These are phyloP conservation scores for Palythoa caribaeorum DNA, from an alignment of 92 coral and sea anemone genomes.

Conservation along the genomic window DNA sequence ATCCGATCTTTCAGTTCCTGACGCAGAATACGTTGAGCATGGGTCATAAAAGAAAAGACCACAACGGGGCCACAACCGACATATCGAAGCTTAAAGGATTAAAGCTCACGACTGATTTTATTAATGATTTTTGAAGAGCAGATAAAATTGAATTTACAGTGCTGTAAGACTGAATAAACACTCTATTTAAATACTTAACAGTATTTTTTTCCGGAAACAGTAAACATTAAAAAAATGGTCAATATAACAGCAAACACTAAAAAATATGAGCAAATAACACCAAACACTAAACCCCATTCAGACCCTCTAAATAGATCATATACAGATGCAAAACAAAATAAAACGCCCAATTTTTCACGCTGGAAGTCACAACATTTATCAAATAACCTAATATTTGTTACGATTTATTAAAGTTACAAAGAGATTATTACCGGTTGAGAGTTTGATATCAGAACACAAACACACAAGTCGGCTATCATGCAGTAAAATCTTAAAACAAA, in stretches of 20 bases:
- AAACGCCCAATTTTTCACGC: too few relatives aligned
- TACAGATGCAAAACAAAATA: too few relatives aligned
- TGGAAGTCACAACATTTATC: too few relatives aligned
- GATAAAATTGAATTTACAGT: background rate
- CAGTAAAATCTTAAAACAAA: too few relatives aligned
- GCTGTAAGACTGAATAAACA: background rate
- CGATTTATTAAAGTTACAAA: too few relatives aligned
- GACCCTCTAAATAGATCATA: background rate
- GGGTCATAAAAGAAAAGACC: background rate
- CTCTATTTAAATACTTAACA: background rate
- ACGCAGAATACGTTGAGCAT: slow-evolving; percentile 14
- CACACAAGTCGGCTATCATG: too few relatives aligned
- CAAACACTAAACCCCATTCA: slow-evolving; percentile 19
- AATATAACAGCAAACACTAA: slow-evolving; percentile 10
- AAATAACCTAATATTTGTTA: too few relatives aligned
- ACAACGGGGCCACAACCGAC: background rate
- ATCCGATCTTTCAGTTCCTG: too few relatives aligned
- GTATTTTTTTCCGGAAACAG: background rate
- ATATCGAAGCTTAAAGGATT: background rate
- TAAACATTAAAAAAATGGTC: background rate
- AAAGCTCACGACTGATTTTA: background rate
- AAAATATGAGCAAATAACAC: background rate
- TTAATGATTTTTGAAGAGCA: background rate
- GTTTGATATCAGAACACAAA: too few relatives aligned
- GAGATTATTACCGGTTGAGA: too few relatives aligned